These are phyloP conservation scores for Drosophila lacicola DNA, from an alignment of 2,888 invertebrate genomes.

Conservation along the genomic window DNA sequence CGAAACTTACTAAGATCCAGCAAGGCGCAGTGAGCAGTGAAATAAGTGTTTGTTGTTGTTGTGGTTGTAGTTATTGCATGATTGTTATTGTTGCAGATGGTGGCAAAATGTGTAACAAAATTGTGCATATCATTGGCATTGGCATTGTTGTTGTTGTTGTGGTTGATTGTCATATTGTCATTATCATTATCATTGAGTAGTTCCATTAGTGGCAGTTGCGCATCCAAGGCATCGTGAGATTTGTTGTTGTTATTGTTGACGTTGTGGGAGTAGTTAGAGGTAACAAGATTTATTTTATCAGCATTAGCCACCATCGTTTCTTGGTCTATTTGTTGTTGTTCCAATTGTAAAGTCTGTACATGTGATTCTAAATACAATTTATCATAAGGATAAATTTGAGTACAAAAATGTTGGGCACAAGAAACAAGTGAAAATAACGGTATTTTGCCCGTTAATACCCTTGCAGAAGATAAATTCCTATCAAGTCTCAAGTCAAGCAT, in stretches of 20 bases:
- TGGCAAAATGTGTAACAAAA: conserved; percentile 65
- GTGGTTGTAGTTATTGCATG: conserved; percentile 62
- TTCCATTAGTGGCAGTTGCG: conserved; percentile 54
- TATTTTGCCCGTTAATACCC: conserved; percentile 19
- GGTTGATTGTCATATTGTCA: conserved; percentile 55
- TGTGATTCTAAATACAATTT: conserved; percentile 85
- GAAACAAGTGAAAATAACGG: conserved; percentile 48
- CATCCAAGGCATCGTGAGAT: conserved; percentile 52
- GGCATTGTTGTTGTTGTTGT: conserved; percentile 43
- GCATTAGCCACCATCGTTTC: conserved; percentile 86
- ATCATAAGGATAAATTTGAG: conserved; percentile 81
- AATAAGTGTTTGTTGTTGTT: conserved; percentile 62
- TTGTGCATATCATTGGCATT: conserved; percentile 62
- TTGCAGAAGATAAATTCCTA: conserved; percentile 18
- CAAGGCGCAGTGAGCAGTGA: conserved; percentile 73
- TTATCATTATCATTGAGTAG: conserved; percentile 35
- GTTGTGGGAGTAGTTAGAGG: conserved; percentile 84
- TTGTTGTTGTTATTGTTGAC: conserved; percentile 50
- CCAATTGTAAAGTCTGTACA: conserved; percentile 86
- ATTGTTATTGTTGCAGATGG: conserved; percentile 63
- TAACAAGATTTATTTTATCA: conserved; percentile 86
- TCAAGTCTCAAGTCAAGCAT: neutral
- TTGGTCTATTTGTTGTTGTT: conserved; percentile 85
- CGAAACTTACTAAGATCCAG: conserved; percentile 84
- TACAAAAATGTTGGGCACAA: conserved; percentile 63